Percentiles rank a stretch among this genome's conserved stretches.
phyloP scores from a whole-genome alignment of 2,888 invertebrate genomes.

The Philaethria dido region DNA sequence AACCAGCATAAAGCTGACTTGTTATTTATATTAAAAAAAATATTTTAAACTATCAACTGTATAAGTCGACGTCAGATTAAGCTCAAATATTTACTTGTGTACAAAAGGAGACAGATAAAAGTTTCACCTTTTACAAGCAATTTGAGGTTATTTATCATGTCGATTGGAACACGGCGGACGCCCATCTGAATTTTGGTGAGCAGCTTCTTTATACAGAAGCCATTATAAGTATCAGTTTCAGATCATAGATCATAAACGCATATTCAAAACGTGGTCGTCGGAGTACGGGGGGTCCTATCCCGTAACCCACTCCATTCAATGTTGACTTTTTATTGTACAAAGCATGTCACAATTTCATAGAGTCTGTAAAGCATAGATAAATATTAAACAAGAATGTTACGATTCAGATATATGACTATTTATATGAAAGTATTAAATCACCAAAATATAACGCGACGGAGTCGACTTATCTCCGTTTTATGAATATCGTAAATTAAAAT shows the following conservation, averaged over 20 bases:
- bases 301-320: conserved; percentile 66
- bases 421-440: conserved; percentile 74
- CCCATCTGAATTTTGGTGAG: conserved; percentile 67
- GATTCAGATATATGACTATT: conserved; percentile 62
- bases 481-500: conserved; percentile 78
- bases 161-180: conserved; percentile 54
- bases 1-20: conserved; percentile 47
- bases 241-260: conserved; percentile 83
- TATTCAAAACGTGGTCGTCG: conserved; percentile 65
- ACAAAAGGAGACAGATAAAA: conserved; percentile 72
- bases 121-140: conserved; percentile 79
- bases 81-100: conserved; percentile 76
- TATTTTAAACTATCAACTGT: conserved; percentile 56
- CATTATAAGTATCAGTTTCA: conserved; percentile 83
- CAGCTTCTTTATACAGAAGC: conserved; percentile 82
- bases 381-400: conserved; percentile 69
- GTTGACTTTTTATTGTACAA: conserved; percentile 75
- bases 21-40: conserved; percentile 46
- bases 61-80: conserved; percentile 69
- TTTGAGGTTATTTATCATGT: conserved; percentile 80
- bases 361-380: conserved; percentile 63
- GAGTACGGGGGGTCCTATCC: conserved; percentile 76
- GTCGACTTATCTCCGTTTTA: conserved; percentile 76
- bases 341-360: conserved; percentile 74
- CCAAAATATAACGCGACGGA: conserved; percentile 54